phyloP scores from a whole-genome alignment of 2,888 invertebrate species.

The Proisotoma minuta region DNA sequence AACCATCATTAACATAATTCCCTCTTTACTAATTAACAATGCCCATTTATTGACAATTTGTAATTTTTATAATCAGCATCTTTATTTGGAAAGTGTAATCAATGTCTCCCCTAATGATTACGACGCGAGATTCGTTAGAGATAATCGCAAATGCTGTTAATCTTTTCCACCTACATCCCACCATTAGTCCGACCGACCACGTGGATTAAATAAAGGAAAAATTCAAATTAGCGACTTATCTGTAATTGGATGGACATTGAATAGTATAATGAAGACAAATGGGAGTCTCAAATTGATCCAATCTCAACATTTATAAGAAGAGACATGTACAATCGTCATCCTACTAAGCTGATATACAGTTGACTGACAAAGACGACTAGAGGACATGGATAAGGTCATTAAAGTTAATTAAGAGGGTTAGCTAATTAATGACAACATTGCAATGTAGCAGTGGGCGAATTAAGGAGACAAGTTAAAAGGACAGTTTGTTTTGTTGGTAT shows the following conservation, averaged over 20 bases:
- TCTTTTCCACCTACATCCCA: too few species aligned
- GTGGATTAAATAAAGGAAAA: too few species aligned
- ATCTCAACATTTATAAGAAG: background rate
- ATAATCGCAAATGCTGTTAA: slow-evolving; percentile 3
- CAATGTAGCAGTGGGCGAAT: background rate
- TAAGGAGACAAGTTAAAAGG: background rate
- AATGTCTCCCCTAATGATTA: slow-evolving; percentile 2
- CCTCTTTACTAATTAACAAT: background rate
- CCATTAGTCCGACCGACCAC: too few species aligned
- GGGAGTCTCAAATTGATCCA: background rate
- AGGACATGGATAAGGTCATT: slow-evolving; percentile 6
- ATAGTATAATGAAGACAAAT: background rate
- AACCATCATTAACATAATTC: background rate
- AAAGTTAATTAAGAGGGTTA: slow-evolving; percentile 11
- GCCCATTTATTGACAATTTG: slow-evolving; percentile 1
- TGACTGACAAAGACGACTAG: too few species aligned
- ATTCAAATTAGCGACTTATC: too few species aligned
- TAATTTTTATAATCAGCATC: background rate
- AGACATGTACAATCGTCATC: background rate
- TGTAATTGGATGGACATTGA: too few species aligned
- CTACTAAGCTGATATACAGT: too few species aligned
- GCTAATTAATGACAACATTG: too few species aligned
- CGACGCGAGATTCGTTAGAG: background rate
- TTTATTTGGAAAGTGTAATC: background rate
- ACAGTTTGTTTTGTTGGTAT: slow-evolving; percentile 1